phyloP scores from a whole-genome alignment of 2,888 invertebrate species.

The Eumerus sabulonum region DNA sequence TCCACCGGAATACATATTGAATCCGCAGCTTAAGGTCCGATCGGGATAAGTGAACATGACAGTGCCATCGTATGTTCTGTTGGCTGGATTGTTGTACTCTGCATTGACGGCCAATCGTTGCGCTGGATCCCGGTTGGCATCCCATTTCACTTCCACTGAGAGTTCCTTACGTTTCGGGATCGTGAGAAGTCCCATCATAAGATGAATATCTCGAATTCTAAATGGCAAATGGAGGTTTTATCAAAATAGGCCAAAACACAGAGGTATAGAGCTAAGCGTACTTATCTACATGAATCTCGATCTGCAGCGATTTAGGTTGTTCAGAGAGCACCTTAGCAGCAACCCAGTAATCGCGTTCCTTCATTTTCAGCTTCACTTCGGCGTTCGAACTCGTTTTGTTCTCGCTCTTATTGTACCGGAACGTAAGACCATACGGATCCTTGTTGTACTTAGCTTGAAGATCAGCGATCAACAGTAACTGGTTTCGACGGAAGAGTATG shows the following conservation, averaged over 20 bases:
- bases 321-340: slow-evolving; percentile 83
- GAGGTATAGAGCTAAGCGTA: slow-evolving; percentile 76
- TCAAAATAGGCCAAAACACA: slow-evolving; percentile 71
- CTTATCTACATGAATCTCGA: slow-evolving; percentile 90
- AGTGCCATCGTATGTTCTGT: slow-evolving; percentile 83
- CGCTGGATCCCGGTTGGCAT: slow-evolving; percentile 90
- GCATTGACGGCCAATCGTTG: slow-evolving; percentile 80
- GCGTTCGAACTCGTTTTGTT: slow-evolving; percentile 83
- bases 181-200: slow-evolving; percentile 83
- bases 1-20: slow-evolving; percentile 80
- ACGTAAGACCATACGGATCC: slow-evolving; percentile 84
- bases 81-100: slow-evolving; percentile 82
- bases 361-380: slow-evolving; percentile 82
- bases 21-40: slow-evolving; percentile 84
- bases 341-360: slow-evolving; percentile 84
- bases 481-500: slow-evolving; percentile 84
- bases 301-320: slow-evolving; percentile 83
- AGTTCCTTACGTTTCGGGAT: slow-evolving; percentile 83
- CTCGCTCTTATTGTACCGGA: slow-evolving; percentile 82
- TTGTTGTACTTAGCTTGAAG: slow-evolving; percentile 83
- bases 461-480: slow-evolving; percentile 84
- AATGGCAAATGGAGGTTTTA: too few species aligned
- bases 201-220: slow-evolving; percentile 87
- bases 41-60: slow-evolving; percentile 87
- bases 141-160: slow-evolving; percentile 89